Evolutionary conservation across 1,140 invertebrate genomes (phyloP), one percentile per base, ranked within the genome.

Genomic region (Polyergus mexicanus): DNA sequence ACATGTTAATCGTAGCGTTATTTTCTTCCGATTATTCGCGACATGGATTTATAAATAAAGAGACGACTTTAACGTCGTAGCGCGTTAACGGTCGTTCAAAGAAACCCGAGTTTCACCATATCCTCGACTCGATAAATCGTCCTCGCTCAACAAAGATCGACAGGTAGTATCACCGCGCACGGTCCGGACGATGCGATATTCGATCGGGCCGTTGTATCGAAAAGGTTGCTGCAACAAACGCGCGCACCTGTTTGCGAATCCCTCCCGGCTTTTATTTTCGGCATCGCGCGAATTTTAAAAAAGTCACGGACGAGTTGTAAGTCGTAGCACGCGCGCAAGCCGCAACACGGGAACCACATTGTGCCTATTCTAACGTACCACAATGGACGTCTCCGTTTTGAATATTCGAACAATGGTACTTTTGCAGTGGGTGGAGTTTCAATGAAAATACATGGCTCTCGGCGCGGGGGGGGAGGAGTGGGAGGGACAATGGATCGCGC

Each of bases 381-480:
- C 89, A 90, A 91, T 90, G 89, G 88, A 91, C 78, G 81, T 87
- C 88, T 91, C 86, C 75, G 89, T 92, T 92, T 92, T 92, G 89
- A 93, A 92, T 93, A 92, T 86, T 77, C 86, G 86, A 92, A 92
- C 91, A 93, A 93, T 93, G 90, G 90, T 80, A 90, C 87, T 90
- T 90, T 91, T 83, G 88, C 90, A 88, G 75, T 86, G 86, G 84
- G 68, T 81, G 88, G 90, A 92, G 86, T 88, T 77, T 86, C 85
- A 86, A 90, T 85, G 89, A 92, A 92, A 92, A 88, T 89, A 90
- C 90, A 85, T 88, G 87, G 77, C 47, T 86, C 63, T 51, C 47
- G 13, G 87, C 88, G 88, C 35, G 38, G 47, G 28, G 16, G 16
- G 51, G 62, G 66, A 54, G 66, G 68, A 16, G 38, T 10, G 68